Evolutionary conservation across 2,888 invertebrate genomes (phyloP), one percentile per base, ranked within the genome.

Genomic region (Coecobrya sp.): DNA sequence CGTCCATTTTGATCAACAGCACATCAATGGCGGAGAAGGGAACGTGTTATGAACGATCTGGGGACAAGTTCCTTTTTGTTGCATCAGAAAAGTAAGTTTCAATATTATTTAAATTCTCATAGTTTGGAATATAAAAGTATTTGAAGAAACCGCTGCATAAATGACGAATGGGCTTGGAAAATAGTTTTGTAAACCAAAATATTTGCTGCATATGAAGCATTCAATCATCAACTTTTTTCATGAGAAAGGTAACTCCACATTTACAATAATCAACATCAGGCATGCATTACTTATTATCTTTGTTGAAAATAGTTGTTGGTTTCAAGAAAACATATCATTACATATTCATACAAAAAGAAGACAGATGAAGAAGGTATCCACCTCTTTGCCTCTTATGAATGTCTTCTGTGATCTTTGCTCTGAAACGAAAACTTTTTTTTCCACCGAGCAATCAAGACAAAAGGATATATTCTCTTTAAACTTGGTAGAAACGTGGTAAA

Each of bases 1-100:
- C 82, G 0, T 89, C 88, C 2, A 92, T 94, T 62, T 5, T 92
- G 1, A 94, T 94, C 27, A 93, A 94, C 86, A 89, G 91, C 55
- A 94, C 91, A 19, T 89, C 91, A 25, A 94, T 94, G 49, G 93
- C 88, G 3, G 91, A 87, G 45, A 94, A 94, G 62, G 94, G 94
- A 25, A 92, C 86, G 11, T 94, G 94, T 70, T 86, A 91, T 25
- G 94, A 94, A 55, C 85, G 94, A 22, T 92, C 92, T n/a, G 93
- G 91, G 5, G 94, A 94, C 91, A 94, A 94, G 89, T 94, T 94
- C 73, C 90, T 94, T 30, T 94, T 94, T 84, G 79, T 93, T 73
- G 93, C 89, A 13, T 86, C 86, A 11, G 91, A 92, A 86, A 91
- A 87, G 92, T 92, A 92, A 87, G 92, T 59, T 55, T 4, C 13